Evolutionary conservation across 2,888 invertebrate genomes (phyloP), one percentile per base, ranked within the genome.

Genomic region (Melanostoma mellinum): DNA sequence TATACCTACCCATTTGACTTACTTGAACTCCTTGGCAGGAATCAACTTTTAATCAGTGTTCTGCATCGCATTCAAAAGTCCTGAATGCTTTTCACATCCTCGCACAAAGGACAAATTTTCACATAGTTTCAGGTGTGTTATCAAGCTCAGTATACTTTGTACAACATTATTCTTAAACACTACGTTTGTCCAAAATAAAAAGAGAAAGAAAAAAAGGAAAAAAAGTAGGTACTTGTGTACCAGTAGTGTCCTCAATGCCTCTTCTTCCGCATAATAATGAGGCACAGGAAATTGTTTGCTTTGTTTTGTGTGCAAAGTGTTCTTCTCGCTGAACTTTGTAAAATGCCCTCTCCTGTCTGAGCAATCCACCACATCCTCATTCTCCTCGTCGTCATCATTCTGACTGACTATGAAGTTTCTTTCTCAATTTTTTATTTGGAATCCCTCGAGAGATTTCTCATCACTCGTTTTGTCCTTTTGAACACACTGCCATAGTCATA

Each of bases 261-360:
- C 63, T 74, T 58, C 73, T 74, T 82, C 68, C 78, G 78, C 73
- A 82, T 78, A 68, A 82, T 74, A 74, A 82, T 69, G 77, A 78
- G 53, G 63, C 69, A 82, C 63, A 69, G 44, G 63, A 63, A 73
- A 73, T 74, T 74, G 78, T 78, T 82, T 74, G 77, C 78, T 73
- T 77, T 77, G 77, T 77, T 73, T 77, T 69, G 52, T 20, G 20
- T 53, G 69, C 63, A 73, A 69, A 76, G 71, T 68, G 52, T 82
- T 73, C 63, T 30, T 63, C 73, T 77, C 77, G 68, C 67, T 82
- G 61, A 63, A 73, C 73, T 77, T 61, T 69, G 72, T 82, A 76
- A 77, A 46, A 82, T 69, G 73, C 58, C 65, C 63, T 69, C 53
- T 52, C 73, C 48, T 36, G 48, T 38, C n/a, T 63, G 2, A 30